Percentiles rank a stretch among this genome's conserved stretches.
These are phyloP conservation scores for Acromyrmex echinatior DNA, from an alignment of 1,140 invertebrate genomes.

Conservation along the genomic window DNA sequence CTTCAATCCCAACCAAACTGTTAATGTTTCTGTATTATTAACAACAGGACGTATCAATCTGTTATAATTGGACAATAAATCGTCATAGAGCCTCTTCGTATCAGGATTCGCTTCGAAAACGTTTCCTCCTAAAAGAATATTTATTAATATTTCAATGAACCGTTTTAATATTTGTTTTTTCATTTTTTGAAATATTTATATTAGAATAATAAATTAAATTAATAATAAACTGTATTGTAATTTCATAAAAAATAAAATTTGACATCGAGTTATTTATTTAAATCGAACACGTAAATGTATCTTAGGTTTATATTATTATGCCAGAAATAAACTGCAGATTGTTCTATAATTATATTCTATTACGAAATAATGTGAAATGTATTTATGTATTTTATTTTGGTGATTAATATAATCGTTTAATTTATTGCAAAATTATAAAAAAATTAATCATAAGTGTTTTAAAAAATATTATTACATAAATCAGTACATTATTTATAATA, in stretches of 20 bases:
- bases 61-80: constrained; percentile 98
- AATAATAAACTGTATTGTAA: background rate
- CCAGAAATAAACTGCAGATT: background rate
- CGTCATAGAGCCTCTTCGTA: constrained; percentile 96
- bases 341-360: background rate
- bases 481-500: too few species aligned
- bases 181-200: background rate
- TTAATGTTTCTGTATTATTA: constrained; percentile 97
- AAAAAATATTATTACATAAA: too few species aligned
- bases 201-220: background rate
- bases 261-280: background rate
- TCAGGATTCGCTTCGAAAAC: constrained; percentile 94
- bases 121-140: constrained; percentile 81
- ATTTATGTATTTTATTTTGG: background rate
- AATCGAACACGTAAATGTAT: background rate
- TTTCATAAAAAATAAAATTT: background rate
- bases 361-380: background rate
- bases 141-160: background rate
- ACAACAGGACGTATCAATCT: constrained; percentile 97
- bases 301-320: background rate
- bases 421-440: background rate
- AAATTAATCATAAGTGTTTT: background rate
- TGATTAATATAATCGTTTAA: background rate
- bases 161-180: background rate
- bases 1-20: constrained; percentile 96